Percentiles rank a stretch among this genome's conserved stretches.
Conservation (phyloP, 2,888 invertebrate genomes). For the Stenoptilia bipunctidactyla region DNA sequence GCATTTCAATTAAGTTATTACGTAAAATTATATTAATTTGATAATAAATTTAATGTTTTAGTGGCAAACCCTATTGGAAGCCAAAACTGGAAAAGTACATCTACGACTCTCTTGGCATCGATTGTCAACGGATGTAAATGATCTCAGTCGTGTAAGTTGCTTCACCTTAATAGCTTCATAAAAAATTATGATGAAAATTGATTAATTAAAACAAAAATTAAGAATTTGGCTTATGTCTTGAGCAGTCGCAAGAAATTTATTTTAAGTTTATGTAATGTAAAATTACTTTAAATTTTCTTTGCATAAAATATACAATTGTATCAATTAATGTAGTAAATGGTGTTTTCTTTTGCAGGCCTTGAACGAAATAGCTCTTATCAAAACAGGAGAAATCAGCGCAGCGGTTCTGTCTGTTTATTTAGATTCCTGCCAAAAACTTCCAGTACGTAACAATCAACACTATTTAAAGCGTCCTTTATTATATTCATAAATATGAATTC, state of each 20-base stretch:
- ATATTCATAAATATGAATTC: too few species aligned
- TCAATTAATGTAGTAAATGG: too few species aligned
- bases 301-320: too few species aligned
- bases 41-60: conserved; percentile 37
- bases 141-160: conserved; percentile 79
- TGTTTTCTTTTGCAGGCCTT: conserved; percentile 68
- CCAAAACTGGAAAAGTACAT: conserved; percentile 94
- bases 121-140: conserved; percentile 77
- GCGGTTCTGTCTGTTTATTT: conserved; percentile 88
- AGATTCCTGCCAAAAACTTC: conserved; percentile 92
- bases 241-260: too few species aligned
- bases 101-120: conserved; percentile 91
- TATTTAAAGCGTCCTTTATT: too few species aligned
- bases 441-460: too few species aligned
- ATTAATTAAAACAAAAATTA: too few species aligned
- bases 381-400: conserved; percentile 81
- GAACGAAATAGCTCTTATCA: conserved; percentile 79
- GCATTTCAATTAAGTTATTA: background rate
- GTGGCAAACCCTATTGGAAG: conserved; percentile 96
- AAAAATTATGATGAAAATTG: too few species aligned
- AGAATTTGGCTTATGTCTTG: too few species aligned
- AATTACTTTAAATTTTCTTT: too few species aligned
- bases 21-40: background rate
- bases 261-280: too few species aligned
- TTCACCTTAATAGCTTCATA: too few species aligned